A percentile compares a stretch with the other conserved stretches of the same genome.
phyloP scores from a whole-genome alignment of 2,113 vertebrate species.

The Cololabis saira region DNA sequence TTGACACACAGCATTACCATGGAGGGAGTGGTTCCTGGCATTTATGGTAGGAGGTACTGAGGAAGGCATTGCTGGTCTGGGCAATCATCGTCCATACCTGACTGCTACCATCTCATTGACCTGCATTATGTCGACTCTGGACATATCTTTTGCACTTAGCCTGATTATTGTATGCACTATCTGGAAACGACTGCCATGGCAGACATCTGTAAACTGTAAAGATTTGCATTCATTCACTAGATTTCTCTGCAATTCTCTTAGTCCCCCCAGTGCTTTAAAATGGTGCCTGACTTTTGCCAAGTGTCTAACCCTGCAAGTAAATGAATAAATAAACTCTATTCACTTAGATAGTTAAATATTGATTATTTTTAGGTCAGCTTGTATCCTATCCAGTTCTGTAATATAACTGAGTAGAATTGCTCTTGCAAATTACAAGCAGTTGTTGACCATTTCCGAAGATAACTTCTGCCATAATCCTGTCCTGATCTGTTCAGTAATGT shows the following conservation, averaged over 20 bases:
- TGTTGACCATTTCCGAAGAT: conserved; percentile 34
- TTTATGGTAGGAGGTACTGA: no score
- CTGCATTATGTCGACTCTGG: neutral
- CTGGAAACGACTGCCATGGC: neutral
- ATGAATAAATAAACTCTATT: no score
- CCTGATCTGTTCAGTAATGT: conserved; percentile 39
- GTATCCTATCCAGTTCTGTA: neutral
- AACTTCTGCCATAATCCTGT: conserved; percentile 34
- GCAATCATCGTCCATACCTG: neutral
- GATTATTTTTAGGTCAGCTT: neutral
- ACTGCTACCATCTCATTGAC: neutral
- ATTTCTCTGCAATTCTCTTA: no score
- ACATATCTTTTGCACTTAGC: neutral
- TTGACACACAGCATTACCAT: no score
- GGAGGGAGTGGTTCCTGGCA: no score
- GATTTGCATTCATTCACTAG: no score
- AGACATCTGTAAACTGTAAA: neutral
- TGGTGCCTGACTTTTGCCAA: no score
- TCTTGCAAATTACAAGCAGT: conserved; percentile 24
- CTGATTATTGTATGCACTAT: neutral
- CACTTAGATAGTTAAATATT: no score
- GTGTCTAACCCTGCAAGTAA: no score
- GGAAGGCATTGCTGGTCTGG: neutral
- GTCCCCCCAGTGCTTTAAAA: no score
- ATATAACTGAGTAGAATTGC: conserved; percentile 6